These are phyloP conservation scores for Protaetia brevitarsis DNA, from an alignment of 1,140 invertebrate genomes.

Conservation along the genomic window DNA sequence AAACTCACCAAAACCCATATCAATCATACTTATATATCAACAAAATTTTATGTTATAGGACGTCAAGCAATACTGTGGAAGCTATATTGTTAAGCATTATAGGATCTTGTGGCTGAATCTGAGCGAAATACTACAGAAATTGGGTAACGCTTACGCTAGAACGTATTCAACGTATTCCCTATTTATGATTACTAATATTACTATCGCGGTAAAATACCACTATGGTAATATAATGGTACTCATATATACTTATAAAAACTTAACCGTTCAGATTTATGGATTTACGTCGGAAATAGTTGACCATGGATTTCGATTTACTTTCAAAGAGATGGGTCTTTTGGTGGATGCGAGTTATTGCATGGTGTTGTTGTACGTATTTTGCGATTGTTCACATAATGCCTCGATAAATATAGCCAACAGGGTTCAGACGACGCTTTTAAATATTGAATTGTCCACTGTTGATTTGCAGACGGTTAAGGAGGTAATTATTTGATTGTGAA, in stretches of 20 bases:
- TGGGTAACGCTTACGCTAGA: slow-evolving; percentile 60
- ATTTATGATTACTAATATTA: slow-evolving; percentile 54
- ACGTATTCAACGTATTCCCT: slow-evolving; percentile 61
- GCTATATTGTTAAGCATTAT: slow-evolving; percentile 56
- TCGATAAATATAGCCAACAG: slow-evolving; percentile 53
- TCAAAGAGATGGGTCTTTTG: slow-evolving; percentile 61
- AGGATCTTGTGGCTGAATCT: slow-evolving; percentile 58
- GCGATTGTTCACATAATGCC: slow-evolving; percentile 59
- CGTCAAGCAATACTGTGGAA: slow-evolving; percentile 52
- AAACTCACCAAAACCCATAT: too few relatives aligned
- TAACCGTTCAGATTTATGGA: slow-evolving; percentile 56
- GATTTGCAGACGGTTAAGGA: slow-evolving; percentile 56
- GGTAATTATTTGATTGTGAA: slow-evolving; percentile 39
- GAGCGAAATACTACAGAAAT: slow-evolving; percentile 57
- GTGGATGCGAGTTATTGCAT: slow-evolving; percentile 59
- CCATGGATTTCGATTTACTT: slow-evolving; percentile 57
- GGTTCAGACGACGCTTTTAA: slow-evolving; percentile 56
- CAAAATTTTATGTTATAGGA: slow-evolving; percentile 47
- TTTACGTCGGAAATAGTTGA: slow-evolving; percentile 60
- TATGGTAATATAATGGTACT: too few relatives aligned
- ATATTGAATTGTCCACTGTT: slow-evolving; percentile 53
- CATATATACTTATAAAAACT: too few relatives aligned
- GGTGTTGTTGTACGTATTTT: slow-evolving; percentile 57
- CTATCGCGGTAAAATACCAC: slow-evolving; percentile 46
- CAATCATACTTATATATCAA: too few relatives aligned